phyloP scores from a whole-genome alignment of 2,113 vertebrate genomes.

The Cavia porcellus region DNA sequence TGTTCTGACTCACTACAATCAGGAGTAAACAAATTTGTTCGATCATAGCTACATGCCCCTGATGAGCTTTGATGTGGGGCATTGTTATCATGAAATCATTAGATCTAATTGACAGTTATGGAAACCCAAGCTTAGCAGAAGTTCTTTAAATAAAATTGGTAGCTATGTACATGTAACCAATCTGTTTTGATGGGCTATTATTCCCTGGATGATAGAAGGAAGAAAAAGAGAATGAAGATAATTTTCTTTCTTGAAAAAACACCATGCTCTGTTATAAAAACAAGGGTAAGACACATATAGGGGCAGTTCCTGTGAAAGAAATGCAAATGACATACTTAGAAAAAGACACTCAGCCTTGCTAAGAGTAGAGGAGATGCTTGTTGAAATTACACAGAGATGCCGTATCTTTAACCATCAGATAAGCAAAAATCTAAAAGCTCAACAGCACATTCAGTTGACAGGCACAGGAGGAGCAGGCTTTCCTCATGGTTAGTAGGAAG shows the following conservation, averaged over 20 bases:
- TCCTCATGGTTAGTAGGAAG: background rate
- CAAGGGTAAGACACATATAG: background rate
- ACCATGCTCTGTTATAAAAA: background rate
- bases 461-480: background rate
- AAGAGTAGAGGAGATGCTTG: background rate
- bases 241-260: background rate
- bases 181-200: background rate
- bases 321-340: background rate
- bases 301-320: background rate
- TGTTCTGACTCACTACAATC: background rate
- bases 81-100: background rate
- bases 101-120: background rate
- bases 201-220: background rate
- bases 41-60: background rate
- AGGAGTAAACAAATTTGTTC: background rate
- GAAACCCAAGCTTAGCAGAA: background rate
- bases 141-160: slow-evolving; percentile 15
- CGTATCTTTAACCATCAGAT: background rate
- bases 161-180: background rate
- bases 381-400: background rate
- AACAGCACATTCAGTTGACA: background rate
- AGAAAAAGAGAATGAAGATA: background rate
- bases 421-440: background rate
- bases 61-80: background rate
- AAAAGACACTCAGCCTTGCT: background rate